Conservation (phyloP, 2,888 invertebrate species). For the Strigamia transsilvanica region DNA sequence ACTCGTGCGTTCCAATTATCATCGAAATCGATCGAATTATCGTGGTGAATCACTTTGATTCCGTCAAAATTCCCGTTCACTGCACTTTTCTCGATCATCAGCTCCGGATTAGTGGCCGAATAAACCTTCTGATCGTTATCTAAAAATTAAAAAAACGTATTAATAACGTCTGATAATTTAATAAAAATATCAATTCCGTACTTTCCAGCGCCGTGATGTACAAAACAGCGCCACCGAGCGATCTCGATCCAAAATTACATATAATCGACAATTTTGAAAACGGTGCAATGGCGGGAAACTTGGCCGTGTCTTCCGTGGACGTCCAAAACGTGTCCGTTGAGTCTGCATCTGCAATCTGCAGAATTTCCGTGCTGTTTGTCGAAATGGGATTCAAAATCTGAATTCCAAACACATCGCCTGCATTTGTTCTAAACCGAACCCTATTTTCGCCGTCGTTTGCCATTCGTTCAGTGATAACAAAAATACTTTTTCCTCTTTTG, state of each 20-base stretch:
- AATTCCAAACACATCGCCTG: constrained; percentile 51
- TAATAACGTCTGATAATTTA: not conserved
- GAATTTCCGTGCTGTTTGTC: not conserved
- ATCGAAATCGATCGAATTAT: constrained; percentile 73
- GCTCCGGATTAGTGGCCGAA: constrained; percentile 29
- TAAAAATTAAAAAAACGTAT: not conserved
- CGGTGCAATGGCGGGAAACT: not conserved
- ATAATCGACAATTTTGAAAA: constrained; percentile 4
- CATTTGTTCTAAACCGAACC: constrained; percentile 26
- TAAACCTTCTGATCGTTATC: constrained; percentile 5
- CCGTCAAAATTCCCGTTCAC: constrained; percentile 75
- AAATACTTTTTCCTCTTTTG: constrained; percentile 9
- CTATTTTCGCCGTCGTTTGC: not conserved
- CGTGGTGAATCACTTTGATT: constrained; percentile 84
- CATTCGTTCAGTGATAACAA: constrained; percentile 19
- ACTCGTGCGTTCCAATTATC: constrained; percentile 86
- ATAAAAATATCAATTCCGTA: constrained; percentile 57
- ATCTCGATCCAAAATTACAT: constrained; percentile 9
- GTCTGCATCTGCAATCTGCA: constrained; percentile 12
- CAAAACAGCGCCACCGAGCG: constrained; percentile 79
- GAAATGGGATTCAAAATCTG: constrained; percentile 46
- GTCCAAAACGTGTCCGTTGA: not conserved
- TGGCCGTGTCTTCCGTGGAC: constrained; percentile 11
- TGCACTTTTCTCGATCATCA: constrained; percentile 37
- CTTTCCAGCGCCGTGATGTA: constrained; percentile 76